These are phyloP conservation scores for Miltochrista miniata DNA, from an alignment of 2,888 invertebrate species.

Conservation along the genomic window DNA sequence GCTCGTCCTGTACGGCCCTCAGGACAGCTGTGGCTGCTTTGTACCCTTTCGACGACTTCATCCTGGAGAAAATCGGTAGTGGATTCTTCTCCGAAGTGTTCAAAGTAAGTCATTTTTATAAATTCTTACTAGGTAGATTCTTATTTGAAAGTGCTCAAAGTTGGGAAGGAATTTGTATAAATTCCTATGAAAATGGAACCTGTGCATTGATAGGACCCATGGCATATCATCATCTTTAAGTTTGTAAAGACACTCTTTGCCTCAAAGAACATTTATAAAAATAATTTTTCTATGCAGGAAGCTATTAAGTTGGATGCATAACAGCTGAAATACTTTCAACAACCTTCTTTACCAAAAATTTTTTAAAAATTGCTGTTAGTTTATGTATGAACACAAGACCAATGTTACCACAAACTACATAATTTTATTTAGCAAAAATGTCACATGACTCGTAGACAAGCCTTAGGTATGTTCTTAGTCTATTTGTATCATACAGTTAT, in stretches of 20 bases:
- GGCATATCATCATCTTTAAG: no score
- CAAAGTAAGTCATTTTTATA: slow-evolving; percentile 89
- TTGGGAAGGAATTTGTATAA: no score
- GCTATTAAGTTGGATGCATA: slow-evolving; percentile 23
- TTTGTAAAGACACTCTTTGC: no score
- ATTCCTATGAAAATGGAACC: no score
- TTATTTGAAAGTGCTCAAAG: no score
- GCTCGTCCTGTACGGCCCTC: slow-evolving; percentile 93
- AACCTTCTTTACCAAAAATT: no score
- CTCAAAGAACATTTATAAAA: no score
- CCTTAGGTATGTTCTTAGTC: not conserved
- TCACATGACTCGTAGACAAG: not conserved
- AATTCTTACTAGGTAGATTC: no score
- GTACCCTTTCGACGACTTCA: slow-evolving; percentile 96
- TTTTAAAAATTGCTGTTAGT: no score
- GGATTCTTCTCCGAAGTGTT: slow-evolving; percentile 99
- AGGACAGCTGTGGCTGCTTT: slow-evolving; percentile 96
- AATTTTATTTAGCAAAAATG: not conserved
- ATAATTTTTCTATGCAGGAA: slow-evolving; percentile 12
- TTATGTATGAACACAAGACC: no score
- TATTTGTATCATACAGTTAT: not conserved
- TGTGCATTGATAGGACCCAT: no score
- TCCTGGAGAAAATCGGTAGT: slow-evolving; percentile 95
- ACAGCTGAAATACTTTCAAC: slow-evolving; percentile 18
- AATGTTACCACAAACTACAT: not conserved